Conservation (phyloP, 2,797 vertebrate species). For the Poeciliopsis presidionis region DNA sequence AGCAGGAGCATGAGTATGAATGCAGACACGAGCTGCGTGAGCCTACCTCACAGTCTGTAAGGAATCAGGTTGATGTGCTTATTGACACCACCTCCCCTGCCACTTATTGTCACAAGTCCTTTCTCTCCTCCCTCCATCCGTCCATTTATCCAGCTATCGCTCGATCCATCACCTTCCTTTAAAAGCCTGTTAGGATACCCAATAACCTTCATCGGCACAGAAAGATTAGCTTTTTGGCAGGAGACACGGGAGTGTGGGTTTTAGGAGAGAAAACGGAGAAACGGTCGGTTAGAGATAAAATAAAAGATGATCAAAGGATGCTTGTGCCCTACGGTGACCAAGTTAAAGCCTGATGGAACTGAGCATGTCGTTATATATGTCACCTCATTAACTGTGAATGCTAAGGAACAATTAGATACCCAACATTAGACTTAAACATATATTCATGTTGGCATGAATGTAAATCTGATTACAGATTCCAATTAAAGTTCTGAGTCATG, state of each 20-base stretch:
- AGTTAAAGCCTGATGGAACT: slow-evolving; percentile 54
- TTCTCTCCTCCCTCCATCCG: slow-evolving; percentile 49
- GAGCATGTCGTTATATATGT: slow-evolving; percentile 44
- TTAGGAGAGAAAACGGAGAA: slow-evolving; percentile 15
- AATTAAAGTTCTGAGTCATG: slow-evolving; percentile 50
- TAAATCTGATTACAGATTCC: slow-evolving; percentile 39
- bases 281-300: slow-evolving; percentile 44
- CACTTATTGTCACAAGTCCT: slow-evolving; percentile 44
- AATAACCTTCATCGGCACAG: slow-evolving; percentile 79
- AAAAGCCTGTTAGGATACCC: slow-evolving; percentile 81
- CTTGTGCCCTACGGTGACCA: slow-evolving; percentile 68
- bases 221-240: slow-evolving; percentile 79
- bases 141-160: slow-evolving; percentile 62
- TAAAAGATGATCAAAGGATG: slow-evolving; percentile 72
- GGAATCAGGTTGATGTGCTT: slow-evolving; percentile 70
- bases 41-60: slow-evolving; percentile 59
- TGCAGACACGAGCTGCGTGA: slow-evolving; percentile 62
- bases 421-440: slow-evolving; percentile 15
- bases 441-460: slow-evolving; percentile 38
- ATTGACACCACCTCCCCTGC: slow-evolving; percentile 73
- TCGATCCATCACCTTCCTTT: slow-evolving; percentile 77
- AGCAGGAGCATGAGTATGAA: slow-evolving; percentile 36
- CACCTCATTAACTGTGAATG: slow-evolving; percentile 19
- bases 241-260: slow-evolving; percentile 26
- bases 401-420: slow-evolving; percentile 13